phyloP scores from a whole-genome alignment of 2,113 vertebrate genomes.

The Irena cyanogastra region DNA sequence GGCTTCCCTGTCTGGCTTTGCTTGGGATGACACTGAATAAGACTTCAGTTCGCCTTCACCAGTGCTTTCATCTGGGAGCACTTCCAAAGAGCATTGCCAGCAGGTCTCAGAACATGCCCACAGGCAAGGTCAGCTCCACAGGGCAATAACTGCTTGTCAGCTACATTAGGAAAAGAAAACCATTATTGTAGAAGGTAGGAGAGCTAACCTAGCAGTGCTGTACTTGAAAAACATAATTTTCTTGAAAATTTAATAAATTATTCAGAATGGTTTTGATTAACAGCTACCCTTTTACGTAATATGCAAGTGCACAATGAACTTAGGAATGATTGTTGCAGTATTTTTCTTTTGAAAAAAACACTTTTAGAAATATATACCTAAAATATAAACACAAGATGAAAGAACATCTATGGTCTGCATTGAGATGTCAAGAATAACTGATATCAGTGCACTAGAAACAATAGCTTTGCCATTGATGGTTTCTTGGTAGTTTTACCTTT shows the following conservation, averaged over 20 bases:
- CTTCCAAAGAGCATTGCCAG: neutral
- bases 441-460: neutral
- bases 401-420: rapidly evolving
- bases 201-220: neutral
- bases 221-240: neutral
- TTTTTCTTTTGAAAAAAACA: neutral
- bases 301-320: neutral
- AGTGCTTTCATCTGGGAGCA: neutral
- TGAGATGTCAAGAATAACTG: neutral
- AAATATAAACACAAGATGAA: neutral
- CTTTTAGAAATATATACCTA: neutral
- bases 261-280: neutral
- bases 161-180: neutral
- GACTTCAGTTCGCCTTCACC: neutral
- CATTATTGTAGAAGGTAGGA: neutral
- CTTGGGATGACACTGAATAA: neutral
- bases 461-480: neutral
- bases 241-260: neutral
- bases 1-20: neutral
- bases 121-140: neutral
- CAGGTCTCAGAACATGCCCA: neutral
- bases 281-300: neutral
- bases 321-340: rapidly evolving
- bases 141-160: neutral
- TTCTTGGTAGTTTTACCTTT: neutral